Conservation (phyloP, 2,888 invertebrate genomes). For the Tinea pellionella region DNA sequence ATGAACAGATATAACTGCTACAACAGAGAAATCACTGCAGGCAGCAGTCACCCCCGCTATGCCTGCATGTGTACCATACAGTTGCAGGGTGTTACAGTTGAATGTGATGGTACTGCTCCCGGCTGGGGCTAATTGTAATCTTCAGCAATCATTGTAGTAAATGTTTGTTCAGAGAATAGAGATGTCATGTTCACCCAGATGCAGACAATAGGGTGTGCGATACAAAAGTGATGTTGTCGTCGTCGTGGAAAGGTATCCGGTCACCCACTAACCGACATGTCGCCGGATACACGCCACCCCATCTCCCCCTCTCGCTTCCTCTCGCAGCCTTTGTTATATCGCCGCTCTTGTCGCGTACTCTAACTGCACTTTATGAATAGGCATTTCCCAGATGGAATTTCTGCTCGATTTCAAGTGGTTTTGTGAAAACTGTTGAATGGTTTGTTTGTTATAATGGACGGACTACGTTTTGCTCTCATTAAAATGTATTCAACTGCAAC, state of each 20-base stretch:
- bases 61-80: no score
- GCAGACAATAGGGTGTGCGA: not conserved
- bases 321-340: not conserved
- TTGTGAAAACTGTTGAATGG: not conserved
- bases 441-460: no score
- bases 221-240: not conserved
- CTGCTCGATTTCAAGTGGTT: not conserved
- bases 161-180: no score
- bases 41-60: no score
- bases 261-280: constrained; percentile 3
- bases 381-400: not conserved
- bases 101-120: no score
- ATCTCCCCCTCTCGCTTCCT: not conserved
- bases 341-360: not conserved
- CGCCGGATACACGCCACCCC: not conserved
- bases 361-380: not conserved
- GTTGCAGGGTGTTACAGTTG: no score
- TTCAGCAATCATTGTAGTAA: no score
- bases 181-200: not conserved
- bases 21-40: no score
- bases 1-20: no score
- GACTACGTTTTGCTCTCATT: no score
- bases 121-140: no score
- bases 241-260: not conserved
- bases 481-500: no score